These are phyloP conservation scores for Cryptoblepharus egeriae DNA, from an alignment of 2,797 vertebrate species.

Conservation along the genomic window DNA sequence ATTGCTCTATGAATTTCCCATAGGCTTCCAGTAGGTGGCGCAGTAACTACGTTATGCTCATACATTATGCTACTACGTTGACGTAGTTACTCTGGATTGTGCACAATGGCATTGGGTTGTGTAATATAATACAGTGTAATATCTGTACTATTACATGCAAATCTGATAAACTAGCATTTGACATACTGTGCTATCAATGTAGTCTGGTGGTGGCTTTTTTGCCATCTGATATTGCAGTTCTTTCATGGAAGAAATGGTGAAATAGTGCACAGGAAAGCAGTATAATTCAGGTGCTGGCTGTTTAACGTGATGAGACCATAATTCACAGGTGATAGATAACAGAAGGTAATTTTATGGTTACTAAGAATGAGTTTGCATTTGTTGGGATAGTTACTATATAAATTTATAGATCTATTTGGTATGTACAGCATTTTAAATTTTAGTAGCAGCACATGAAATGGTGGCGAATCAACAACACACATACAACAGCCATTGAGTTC, in stretches of 20 bases:
- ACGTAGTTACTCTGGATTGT: too few relatives aligned
- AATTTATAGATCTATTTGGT: conserved; percentile 86
- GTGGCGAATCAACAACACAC: conserved; percentile 71
- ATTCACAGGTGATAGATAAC: conserved; percentile 85
- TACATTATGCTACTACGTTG: too few relatives aligned
- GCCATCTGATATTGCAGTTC: conserved; percentile 64
- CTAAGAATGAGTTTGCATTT: conserved; percentile 86
- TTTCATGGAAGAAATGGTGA: conserved; percentile 64
- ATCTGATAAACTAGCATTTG: conserved; percentile 66
- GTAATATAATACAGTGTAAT: too few relatives aligned
- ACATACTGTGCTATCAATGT: conserved; percentile 71
- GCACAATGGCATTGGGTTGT: conserved; percentile 46
- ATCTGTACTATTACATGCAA: conserved; percentile 61
- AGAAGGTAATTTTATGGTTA: conserved; percentile 88
- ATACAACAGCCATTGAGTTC: conserved; percentile 72
- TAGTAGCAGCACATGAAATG: conserved; percentile 75
- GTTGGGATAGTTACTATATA: conserved; percentile 84
- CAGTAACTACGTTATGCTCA: too few relatives aligned
- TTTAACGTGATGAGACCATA: conserved; percentile 79
- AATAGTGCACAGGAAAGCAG: conserved; percentile 66
- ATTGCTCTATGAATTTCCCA: too few relatives aligned
- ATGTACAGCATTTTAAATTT: conserved; percentile 84
- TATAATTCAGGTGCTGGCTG: conserved; percentile 77
- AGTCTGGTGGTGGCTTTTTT: conserved; percentile 66
- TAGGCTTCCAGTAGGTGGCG: too few relatives aligned